These are phyloP conservation scores for Nephila pilipes DNA, from an alignment of 1,140 invertebrate genomes.

Conservation along the genomic window DNA sequence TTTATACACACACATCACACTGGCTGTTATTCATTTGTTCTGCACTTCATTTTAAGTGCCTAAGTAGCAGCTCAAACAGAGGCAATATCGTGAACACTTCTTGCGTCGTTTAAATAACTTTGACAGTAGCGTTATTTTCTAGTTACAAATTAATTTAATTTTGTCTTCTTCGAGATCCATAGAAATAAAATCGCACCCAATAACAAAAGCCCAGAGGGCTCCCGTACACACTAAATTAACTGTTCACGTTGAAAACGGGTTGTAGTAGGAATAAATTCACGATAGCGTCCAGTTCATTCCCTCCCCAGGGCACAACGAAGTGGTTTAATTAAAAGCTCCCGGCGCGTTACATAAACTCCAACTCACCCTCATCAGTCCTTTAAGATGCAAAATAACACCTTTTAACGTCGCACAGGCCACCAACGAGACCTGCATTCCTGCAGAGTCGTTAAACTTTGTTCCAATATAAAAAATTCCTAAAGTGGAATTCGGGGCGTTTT, in stretches of 20 bases:
- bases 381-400: slow-evolving; percentile 75
- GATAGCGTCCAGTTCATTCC: slow-evolving; percentile 40
- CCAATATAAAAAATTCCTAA: slow-evolving; percentile 65
- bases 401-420: neutral
- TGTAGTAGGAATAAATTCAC: neutral
- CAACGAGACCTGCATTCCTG: slow-evolving; percentile 36
- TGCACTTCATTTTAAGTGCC: too few species aligned
- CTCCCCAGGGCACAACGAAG: neutral
- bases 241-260: neutral
- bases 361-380: slow-evolving; percentile 61
- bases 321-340: slow-evolving; percentile 73
- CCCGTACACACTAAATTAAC: slow-evolving; percentile 7
- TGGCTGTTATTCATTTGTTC: too few species aligned
- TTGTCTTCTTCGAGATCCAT: neutral
- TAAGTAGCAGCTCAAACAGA: too few species aligned
- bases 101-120: neutral
- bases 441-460: slow-evolving; percentile 71
- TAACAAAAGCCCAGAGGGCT: neutral
- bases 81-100: neutral
- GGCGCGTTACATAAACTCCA: slow-evolving; percentile 68
- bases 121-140: neutral
- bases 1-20: too few species aligned
- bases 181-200: neutral
- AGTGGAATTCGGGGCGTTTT: slow-evolving; percentile 65
- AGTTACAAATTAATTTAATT: neutral